These are phyloP conservation scores for Tridacna crocea DNA, from an alignment of 2,888 invertebrate genomes.

Conservation along the genomic window DNA sequence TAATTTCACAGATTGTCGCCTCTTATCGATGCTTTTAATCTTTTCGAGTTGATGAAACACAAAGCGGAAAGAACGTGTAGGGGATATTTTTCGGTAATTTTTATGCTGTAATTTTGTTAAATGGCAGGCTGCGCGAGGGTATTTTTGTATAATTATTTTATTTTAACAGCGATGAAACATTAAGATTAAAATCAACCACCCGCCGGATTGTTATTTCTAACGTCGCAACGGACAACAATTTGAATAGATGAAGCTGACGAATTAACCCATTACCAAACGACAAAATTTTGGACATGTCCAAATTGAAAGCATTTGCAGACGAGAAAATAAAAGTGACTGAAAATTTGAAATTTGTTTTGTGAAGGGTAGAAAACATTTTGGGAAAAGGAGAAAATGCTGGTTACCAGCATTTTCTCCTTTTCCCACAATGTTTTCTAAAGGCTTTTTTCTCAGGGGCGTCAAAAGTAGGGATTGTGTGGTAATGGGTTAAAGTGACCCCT, in stretches of 20 bases:
- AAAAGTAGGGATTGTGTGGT: too few relatives aligned
- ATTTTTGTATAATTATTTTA: constrained; percentile 14
- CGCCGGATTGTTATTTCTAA: neutral
- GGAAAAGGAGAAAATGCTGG: too few relatives aligned
- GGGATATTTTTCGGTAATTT: constrained; percentile 4
- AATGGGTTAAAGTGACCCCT: too few relatives aligned
- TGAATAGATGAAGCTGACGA: neutral
- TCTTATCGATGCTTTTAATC: constrained; percentile 2
- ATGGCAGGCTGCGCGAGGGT: constrained; percentile 8
- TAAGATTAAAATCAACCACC: constrained; percentile 12
- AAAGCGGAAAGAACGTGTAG: neutral
- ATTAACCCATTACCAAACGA: too few relatives aligned
- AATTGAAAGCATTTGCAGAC: too few relatives aligned
- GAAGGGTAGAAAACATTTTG: too few relatives aligned
- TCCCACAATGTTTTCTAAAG: too few relatives aligned
- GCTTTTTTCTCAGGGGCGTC: too few relatives aligned
- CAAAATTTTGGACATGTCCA: too few relatives aligned
- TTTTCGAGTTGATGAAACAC: constrained; percentile 9
- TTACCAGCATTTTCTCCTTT: too few relatives aligned
- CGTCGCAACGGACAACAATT: neutral
- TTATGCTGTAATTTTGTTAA: neutral
- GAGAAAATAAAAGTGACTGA: too few relatives aligned
- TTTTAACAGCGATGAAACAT: constrained; percentile 10
- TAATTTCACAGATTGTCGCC: constrained; percentile 2
- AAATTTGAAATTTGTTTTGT: too few relatives aligned